Conservation (phyloP, 2,113 vertebrate species). For the Regulus satrapa region DNA sequence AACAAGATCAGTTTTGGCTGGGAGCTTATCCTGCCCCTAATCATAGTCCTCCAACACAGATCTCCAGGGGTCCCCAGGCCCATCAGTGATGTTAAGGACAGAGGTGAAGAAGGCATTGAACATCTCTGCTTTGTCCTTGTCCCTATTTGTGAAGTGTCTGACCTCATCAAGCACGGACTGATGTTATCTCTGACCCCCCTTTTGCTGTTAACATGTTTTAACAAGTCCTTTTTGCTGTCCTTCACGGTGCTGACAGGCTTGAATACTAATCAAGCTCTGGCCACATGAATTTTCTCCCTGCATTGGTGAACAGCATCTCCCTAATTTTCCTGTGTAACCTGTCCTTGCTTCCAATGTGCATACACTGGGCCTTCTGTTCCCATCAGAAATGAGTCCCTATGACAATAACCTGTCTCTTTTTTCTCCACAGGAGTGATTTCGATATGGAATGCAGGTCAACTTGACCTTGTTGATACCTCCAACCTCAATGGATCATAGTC, state of each 20-base stretch:
- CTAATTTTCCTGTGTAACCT: background rate
- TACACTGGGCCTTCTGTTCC: background rate
- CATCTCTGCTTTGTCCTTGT: background rate
- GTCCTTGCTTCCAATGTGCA: background rate
- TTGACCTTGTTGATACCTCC: background rate
- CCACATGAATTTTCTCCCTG: background rate
- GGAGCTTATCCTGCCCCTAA: background rate
- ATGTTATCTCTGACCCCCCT: background rate
- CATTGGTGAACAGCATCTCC: background rate
- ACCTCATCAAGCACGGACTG: fast-evolving
- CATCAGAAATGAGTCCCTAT: background rate
- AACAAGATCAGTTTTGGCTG: background rate
- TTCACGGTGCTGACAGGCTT: background rate
- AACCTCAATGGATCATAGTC: background rate
- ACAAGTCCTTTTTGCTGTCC: background rate
- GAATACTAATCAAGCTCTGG: background rate
- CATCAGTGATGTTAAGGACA: background rate
- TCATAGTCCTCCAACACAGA: background rate
- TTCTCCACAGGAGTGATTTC: background rate
- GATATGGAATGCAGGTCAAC: background rate
- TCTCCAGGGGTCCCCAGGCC: background rate
- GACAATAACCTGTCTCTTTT: background rate
- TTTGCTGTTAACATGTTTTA: background rate
- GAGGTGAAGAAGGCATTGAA: background rate
- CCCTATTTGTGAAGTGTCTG: background rate